Conservation (phyloP, 2,113 vertebrate genomes). For the Galbula dea region DNA sequence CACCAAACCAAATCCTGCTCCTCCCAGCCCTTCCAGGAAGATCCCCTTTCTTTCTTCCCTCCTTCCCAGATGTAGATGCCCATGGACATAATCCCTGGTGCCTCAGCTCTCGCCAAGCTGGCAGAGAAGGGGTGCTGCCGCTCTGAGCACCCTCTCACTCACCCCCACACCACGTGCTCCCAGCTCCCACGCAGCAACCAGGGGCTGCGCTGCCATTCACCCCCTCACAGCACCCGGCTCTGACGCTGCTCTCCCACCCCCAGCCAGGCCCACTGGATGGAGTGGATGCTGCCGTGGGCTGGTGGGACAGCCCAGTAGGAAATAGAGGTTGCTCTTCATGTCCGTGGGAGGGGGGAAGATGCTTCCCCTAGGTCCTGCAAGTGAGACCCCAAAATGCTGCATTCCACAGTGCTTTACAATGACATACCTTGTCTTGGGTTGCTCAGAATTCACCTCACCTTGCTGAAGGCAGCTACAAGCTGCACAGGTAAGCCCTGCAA, state of each 20-base stretch:
- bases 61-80: fast-evolving
- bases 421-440: background rate
- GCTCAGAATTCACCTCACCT: background rate
- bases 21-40: background rate
- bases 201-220: background rate
- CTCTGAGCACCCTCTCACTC: background rate
- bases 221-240: background rate
- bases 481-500: background rate
- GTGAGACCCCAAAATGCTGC: background rate
- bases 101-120: fast-evolving
- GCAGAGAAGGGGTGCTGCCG: background rate
- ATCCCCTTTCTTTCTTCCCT: background rate
- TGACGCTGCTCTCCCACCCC: conserved; percentile 9
- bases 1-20: background rate
- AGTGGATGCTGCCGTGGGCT: background rate
- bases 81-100: fast-evolving
- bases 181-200: background rate
- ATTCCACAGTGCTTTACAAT: background rate
- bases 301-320: background rate
- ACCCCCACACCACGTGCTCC: conserved; percentile 1
- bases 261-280: background rate
- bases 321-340: background rate
- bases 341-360: background rate
- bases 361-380: background rate
- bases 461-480: background rate